Evolutionary conservation across 2,888 invertebrate genomes (phyloP), one percentile per base, ranked within the genome.

Genomic region (Amblyjoppa fuscipennis): DNA sequence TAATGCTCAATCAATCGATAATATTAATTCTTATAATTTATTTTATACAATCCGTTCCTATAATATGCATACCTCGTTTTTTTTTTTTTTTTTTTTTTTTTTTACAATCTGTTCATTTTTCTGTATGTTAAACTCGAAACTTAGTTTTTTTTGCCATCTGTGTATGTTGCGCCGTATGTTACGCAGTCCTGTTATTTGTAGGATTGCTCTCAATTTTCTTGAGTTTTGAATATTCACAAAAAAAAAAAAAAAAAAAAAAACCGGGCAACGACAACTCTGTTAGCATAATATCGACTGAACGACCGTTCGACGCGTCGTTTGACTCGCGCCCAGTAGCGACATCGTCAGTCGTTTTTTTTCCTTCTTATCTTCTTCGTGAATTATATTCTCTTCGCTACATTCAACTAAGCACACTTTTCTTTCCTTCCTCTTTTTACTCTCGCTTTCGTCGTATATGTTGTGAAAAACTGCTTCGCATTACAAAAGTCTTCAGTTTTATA

Each of bases 401-500:
- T 69, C 64, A 78, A 45, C 64, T 80, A 83, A 79, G 80, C 61
- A 80, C 31, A 71, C 59, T 34, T 75, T 28, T 49, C 6, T 69
- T 74, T 25, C 49, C 66, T 45, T 20, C 20, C 34, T 66, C 38
- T 64, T 7, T n/a, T 28, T 53, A 25, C 45, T 31, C 34, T 11
- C 11, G 34, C 45, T 11, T 31, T 41, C 64, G 53, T 84, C 79
- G 64, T 76, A 81, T 88, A 87, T 87, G 86, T 84, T 87, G 88
- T 89, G 89, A 89, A 90, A 90, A 91, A 90, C 76, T 89, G 90
- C 79, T 85, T 75, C 86, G 88, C 88, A 86, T 89, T 89, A 89
- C 90, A 91, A 89, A 90, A 81, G 84, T 83, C 82, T 87, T 69
- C 74, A 81, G 41, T 79, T 64, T 70, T 41, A 38, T 59, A 76